Base-by-base conservation (phyloP, 1,140 invertebrate species). In the Bradynema listronoti region DNA sequence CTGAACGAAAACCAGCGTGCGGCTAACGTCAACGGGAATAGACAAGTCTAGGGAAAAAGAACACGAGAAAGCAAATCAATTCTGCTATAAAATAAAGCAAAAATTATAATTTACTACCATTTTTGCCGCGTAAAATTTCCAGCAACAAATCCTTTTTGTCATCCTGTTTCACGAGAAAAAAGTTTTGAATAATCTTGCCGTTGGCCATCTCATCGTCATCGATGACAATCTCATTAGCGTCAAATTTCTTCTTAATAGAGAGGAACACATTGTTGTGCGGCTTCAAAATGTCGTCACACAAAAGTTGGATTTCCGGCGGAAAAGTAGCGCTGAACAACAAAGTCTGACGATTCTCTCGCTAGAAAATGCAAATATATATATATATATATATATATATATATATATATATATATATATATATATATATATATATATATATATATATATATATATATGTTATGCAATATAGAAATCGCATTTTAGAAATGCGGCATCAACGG, bases 1-100 rank as follows among this genome's bases (percentile, higher is more conserved):
- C 65, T 91, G 88, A 0, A 93, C 89, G 77, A 95, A 96, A 0
- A 95, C 85, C 7, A 97, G 79, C 0, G 86, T 87, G 25, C 86
- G 84, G 19, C 79, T 78, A 19, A 82, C 78, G 11, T 78, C 77
- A 73, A 59, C 42, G 27, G 49, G n/a, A n/a, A n/a, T n/a, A n/a
- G n/a, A n/a, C n/a, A n/a, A n/a, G n/a, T n/a, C n/a, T n/a, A n/a
- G n/a, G n/a, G n/a, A n/a, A n/a, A n/a, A n/a, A n/a, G n/a, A 56
- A 1, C 19, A 14, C 36, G 11, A 11, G 36, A 11, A 39, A 9
- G 19, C 4, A 9, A 19, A 9, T 22, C 9, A 43, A 19, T 3
- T 19, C 19, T 50, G 29, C 47, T 30, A 25, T n/a, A 50, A 3
- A 19, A n/a, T n/a, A 3, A 24, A n/a, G 19, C 4, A 33, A 51